phyloP scores from a whole-genome alignment of 2,113 vertebrate species.

The Paramormyrops kingsleyae region DNA sequence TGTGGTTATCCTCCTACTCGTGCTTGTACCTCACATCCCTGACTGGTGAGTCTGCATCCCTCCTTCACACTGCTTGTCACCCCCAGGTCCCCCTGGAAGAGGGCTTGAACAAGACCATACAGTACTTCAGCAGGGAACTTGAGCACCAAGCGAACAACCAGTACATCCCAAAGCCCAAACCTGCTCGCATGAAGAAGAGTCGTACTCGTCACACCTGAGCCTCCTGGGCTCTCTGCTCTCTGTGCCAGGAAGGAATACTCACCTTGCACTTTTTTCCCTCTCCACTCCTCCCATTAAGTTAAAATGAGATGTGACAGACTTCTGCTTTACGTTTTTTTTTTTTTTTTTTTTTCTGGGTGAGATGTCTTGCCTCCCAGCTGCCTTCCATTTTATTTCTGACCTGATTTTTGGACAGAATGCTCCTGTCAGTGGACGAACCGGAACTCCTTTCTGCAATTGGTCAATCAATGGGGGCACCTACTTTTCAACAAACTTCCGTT shows the following conservation, averaged over 20 bases:
- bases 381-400: not conserved
- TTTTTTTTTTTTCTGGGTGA: conserved; percentile 32
- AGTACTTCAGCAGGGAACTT: conserved; percentile 94
- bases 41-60: not conserved
- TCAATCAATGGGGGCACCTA: not conserved
- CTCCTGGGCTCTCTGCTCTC: conserved; percentile 36
- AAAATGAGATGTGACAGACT: not conserved
- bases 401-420: not conserved
- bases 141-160: conserved; percentile 98
- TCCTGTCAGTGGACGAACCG: not conserved
- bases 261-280: conserved; percentile 73
- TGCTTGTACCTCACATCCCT: not conserved
- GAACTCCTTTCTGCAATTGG: not conserved
- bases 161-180: conserved; percentile 97
- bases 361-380: not conserved
- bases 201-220: conserved; percentile 78
- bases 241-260: conserved; percentile 33
- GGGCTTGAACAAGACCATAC: conserved; percentile 96
- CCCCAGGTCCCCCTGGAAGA: conserved; percentile 89
- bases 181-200: conserved; percentile 91
- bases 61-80: not conserved
- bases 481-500: not conserved
- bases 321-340: not conserved
- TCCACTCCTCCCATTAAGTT: not conserved
- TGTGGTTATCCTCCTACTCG: conserved; percentile 13